Conservation (phyloP, 2,113 vertebrate species). For the Atrichornis clamosus region DNA sequence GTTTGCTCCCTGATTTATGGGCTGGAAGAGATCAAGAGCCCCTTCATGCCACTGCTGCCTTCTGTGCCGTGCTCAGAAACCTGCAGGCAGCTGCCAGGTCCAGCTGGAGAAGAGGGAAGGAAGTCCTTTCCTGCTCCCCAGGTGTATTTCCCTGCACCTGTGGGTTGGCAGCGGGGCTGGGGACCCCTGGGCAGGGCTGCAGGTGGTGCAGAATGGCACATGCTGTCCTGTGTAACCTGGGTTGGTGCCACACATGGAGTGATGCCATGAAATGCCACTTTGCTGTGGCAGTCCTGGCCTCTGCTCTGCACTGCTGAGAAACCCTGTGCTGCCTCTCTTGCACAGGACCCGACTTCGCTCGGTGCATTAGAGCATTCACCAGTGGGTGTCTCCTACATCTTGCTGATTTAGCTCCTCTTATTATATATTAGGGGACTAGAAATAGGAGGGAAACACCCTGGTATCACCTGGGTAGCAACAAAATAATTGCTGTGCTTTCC, state of each 20-base stretch:
- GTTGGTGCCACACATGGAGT: fast-evolving
- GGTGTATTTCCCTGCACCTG: neutral
- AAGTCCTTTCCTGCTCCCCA: neutral
- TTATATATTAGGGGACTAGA: neutral
- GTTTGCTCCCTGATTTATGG: neutral
- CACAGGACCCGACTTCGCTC: neutral
- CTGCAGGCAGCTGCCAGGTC: neutral
- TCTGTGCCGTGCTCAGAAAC: neutral
- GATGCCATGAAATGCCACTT: neutral
- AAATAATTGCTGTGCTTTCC: neutral
- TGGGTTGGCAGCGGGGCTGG: fast-evolving
- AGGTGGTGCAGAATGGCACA: neutral
- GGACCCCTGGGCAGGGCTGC: neutral
- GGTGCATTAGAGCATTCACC: neutral
- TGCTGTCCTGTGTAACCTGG: neutral
- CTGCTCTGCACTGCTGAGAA: neutral
- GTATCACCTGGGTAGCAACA: neutral
- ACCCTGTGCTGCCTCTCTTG: neutral
- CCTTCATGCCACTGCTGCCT: neutral
- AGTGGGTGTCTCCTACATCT: neutral
- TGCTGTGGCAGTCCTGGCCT: neutral
- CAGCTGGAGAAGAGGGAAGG: neutral
- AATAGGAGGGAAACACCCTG: neutral
- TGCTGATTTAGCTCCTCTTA: neutral
- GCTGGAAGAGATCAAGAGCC: neutral